phyloP scores from a whole-genome alignment of 1,140 invertebrate species.

The Drosophila murphyi region DNA sequence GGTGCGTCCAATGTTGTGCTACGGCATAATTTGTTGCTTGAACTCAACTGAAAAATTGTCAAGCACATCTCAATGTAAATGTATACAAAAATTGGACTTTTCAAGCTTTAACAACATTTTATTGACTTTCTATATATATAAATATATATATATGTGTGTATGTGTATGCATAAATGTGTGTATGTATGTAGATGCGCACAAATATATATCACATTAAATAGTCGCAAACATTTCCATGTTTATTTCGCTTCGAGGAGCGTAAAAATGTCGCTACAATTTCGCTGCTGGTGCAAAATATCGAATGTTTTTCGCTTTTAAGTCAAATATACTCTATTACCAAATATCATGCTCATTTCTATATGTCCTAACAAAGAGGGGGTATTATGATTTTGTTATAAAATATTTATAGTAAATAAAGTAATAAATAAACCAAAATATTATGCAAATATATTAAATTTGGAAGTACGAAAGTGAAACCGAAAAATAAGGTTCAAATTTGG shows the following conservation, averaged over 20 bases:
- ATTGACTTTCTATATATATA: slow-evolving; percentile 64
- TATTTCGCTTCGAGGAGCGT: slow-evolving; percentile 75
- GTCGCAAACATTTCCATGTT: slow-evolving; percentile 69
- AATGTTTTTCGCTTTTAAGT: slow-evolving; percentile 31
- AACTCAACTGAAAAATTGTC: slow-evolving; percentile 81
- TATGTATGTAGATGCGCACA: slow-evolving; percentile 29
- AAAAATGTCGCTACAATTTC: slow-evolving; percentile 66
- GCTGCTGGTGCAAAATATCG: slow-evolving; percentile 45
- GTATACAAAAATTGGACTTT: slow-evolving; percentile 80
- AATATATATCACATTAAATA: slow-evolving; percentile 57
- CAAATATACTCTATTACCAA: slow-evolving; percentile 38
- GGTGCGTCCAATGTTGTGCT: slow-evolving; percentile 75
- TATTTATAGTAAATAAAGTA: not conserved
- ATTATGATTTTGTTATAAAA: not conserved
- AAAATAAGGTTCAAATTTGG: no score
- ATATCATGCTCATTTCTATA: slow-evolving; percentile 49
- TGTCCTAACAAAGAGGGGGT: not conserved
- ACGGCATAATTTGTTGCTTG: slow-evolving; percentile 80
- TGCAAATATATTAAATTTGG: no score
- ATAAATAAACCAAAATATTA: no score
- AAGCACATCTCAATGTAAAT: slow-evolving; percentile 75
- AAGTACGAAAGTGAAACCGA: no score
- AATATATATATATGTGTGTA: not conserved
- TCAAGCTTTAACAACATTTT: slow-evolving; percentile 75
- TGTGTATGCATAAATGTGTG: slow-evolving; percentile 1